Base-by-base conservation (phyloP, 2,888 invertebrate species). In the Germaria angustata region DNA sequence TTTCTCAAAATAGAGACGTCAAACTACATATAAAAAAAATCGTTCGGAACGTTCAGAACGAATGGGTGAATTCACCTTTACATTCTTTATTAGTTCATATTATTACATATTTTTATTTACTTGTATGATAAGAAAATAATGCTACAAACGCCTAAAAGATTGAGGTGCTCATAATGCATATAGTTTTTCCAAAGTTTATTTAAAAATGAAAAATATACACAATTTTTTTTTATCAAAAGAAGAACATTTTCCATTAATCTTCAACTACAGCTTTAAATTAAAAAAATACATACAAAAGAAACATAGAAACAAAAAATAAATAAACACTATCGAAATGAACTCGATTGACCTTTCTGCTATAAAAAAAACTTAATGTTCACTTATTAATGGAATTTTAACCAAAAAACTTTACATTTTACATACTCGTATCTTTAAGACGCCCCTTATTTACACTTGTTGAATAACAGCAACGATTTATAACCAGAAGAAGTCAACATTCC, bases 361-460 rank as follows among this genome's bases (percentile, higher is more conserved):
- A 24, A 15, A 32, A 34, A 53, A 80, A 51, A 7, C 32, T 32
- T 66, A 59, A 66, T 61, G 15, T 59, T 41, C 46, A 39, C 7
- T 32, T 39, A 34, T 4, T 15, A 73, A 51, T 68, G 53, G 34
- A 53, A 59, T 15, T 57, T 55, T 24, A 39, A 24, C 2, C 22
- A 22, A n/a, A 59, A 9, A 20, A 39, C 1, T 9, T 39, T 4
- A 22, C 11, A 46, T 11, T 53, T 20, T 24, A 63, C 28, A 76
- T n/a, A n/a, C n/a, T n/a, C n/a, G n/a, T 72, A 72, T 79, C 36
- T 66, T 53, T 20, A 46, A 72, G 71, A 76, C 80, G 57, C 65
- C 49, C 41, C 49, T 59, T 63, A 8, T 63, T 69, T 53, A 72
- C 81, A 81, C 81, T 77, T 81, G 81, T 72, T 72, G 41, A 24